A percentile compares a stretch with the other conserved stretches of the same genome.
These are phyloP conservation scores for Bolinopsis microptera DNA, from an alignment of 37 sponge, comb jelly and placozoan genomes.

Conservation along the genomic window DNA sequence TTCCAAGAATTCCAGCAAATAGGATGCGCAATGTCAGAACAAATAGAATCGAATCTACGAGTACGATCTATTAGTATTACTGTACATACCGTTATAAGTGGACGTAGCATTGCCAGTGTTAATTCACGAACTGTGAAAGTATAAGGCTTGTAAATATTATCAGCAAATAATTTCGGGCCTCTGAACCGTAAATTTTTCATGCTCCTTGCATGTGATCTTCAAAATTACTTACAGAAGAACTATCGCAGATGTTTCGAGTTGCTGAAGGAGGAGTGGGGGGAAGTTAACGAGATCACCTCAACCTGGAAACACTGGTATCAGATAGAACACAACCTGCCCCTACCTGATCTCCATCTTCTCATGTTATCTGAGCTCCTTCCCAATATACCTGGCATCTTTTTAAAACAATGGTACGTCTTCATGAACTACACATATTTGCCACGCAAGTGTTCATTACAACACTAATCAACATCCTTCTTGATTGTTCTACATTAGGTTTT, in stretches of 20 bases:
- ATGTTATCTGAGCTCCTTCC: background rate
- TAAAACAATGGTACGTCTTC: background rate
- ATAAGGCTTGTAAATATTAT: too few species aligned
- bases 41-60: too few species aligned
- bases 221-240: too few species aligned
- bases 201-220: too few species aligned
- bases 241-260: slow-evolving; percentile 30
- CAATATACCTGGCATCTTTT: background rate
- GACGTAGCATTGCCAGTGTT: too few species aligned
- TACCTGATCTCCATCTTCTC: background rate
- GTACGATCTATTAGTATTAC: too few species aligned
- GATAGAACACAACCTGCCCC: background rate
- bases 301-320: slow-evolving; percentile 46
- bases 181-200: too few species aligned
- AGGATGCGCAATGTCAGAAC: too few species aligned
- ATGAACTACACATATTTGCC: background rate
- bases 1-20: too few species aligned
- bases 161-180: too few species aligned
- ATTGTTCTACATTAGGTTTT: background rate
- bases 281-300: slow-evolving; percentile 20
- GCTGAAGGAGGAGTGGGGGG: slow-evolving; percentile 64
- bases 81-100: too few species aligned
- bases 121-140: too few species aligned
- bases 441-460: background rate
- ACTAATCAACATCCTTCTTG: background rate